Conservation (phyloP, 2,113 vertebrate species). For the Phasianus colchicus region DNA sequence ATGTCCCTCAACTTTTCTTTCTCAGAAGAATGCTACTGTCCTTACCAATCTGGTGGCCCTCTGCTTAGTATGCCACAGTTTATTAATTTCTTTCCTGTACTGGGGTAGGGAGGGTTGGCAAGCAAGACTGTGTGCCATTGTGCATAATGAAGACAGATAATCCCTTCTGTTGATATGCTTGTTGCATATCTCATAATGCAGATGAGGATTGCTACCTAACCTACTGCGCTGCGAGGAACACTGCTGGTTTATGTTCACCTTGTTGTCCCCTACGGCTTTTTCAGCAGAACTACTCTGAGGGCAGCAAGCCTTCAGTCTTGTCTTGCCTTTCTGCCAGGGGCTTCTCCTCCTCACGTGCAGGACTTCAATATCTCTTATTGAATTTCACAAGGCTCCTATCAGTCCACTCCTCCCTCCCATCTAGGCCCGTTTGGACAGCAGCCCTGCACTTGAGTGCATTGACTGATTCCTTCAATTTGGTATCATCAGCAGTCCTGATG, state of each 20-base stretch:
- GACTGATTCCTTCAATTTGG: background rate
- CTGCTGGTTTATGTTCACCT: background rate
- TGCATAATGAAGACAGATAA: background rate
- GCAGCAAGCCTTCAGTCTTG: background rate
- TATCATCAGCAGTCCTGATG: background rate
- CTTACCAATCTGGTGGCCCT: background rate
- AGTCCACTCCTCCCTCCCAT: background rate
- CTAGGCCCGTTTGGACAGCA: background rate
- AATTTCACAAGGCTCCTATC: background rate
- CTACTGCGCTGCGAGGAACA: background rate
- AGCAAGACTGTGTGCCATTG: background rate
- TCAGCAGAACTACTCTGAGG: background rate
- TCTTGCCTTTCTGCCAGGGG: background rate
- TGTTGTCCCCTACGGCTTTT: background rate
- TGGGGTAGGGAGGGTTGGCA: background rate
- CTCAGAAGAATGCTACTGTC: too few species aligned
- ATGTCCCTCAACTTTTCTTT: background rate
- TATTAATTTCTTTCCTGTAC: background rate
- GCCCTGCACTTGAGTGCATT: background rate
- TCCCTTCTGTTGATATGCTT: too few species aligned
- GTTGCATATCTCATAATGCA: background rate
- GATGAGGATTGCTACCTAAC: background rate
- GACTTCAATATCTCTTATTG: background rate
- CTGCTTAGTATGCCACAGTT: background rate
- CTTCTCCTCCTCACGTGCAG: background rate